A percentile compares a stretch with the other conserved stretches of the same genome.
phyloP scores from a whole-genome alignment of 2,797 vertebrate genomes.

The Notolepis coatsorum region DNA sequence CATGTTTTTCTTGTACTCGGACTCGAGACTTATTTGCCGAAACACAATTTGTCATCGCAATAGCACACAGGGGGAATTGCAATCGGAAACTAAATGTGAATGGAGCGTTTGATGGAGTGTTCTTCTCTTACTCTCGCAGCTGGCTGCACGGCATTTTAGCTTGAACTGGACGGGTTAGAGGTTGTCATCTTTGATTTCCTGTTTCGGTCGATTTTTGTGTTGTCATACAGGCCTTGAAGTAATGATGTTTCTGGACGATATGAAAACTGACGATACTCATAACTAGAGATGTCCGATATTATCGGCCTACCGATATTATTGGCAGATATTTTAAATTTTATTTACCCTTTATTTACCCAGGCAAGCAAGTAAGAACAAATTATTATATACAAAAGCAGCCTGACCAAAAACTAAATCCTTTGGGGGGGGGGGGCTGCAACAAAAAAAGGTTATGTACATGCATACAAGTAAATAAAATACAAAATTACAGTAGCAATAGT shows the following conservation, averaged over 20 bases:
- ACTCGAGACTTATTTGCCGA: conserved; percentile 30
- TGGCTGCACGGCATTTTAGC: conserved; percentile 4
- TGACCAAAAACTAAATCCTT: too few relatives aligned
- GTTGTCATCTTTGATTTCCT: conserved; percentile 26
- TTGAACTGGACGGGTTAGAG: not conserved
- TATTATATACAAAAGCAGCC: too few relatives aligned
- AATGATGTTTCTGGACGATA: conserved; percentile 51
- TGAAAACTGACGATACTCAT: too few relatives aligned
- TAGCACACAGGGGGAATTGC: conserved; percentile 16
- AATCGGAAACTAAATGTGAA: conserved; percentile 31
- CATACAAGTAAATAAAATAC: too few relatives aligned
- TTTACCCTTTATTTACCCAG: too few relatives aligned
- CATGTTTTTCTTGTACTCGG: conserved; percentile 5
- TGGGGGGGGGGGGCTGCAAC: too few relatives aligned
- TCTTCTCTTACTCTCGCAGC: conserved; percentile 16
- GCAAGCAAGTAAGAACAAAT: too few relatives aligned
- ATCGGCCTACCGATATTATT: too few relatives aligned
- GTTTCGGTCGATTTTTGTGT: conserved; percentile 18
- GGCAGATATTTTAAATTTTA: too few relatives aligned
- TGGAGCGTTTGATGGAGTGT: not conserved
- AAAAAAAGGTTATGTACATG: too few relatives aligned
- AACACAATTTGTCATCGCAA: conserved; percentile 26
- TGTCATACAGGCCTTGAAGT: conserved; percentile 36
- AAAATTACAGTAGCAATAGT: too few relatives aligned
- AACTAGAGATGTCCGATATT: too few relatives aligned